Evolutionary conservation across 2,888 invertebrate species (phyloP).

Genomic region (Homarus gammarus): DNA sequence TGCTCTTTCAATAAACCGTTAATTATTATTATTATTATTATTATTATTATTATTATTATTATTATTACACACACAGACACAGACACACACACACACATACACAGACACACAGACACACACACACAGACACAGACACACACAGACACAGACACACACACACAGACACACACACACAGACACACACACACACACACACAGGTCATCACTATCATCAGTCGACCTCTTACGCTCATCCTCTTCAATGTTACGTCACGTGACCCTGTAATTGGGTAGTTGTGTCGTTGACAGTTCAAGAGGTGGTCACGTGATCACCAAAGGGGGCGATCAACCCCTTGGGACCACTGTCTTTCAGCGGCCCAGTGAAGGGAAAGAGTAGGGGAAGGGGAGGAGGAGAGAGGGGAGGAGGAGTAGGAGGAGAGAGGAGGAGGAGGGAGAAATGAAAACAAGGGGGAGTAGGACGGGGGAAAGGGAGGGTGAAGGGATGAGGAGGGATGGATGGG

Average conservation of each 20-base stretch:
- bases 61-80: background rate
- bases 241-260: background rate
- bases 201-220: background rate
- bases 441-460: too few relatives aligned
- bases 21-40: too few relatives aligned
- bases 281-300: background rate
- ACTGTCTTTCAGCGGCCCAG: too few relatives aligned
- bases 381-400: too few relatives aligned
- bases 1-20: too few relatives aligned
- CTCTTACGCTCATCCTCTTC: background rate
- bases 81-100: background rate
- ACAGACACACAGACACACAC: slow-evolving; percentile 2
- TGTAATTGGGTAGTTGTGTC: slow-evolving; percentile 5
- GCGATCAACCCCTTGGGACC: background rate
- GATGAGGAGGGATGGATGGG: too few relatives aligned
- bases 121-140: background rate
- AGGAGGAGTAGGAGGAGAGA: too few relatives aligned
- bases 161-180: background rate
- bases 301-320: background rate
- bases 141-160: background rate
- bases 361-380: too few relatives aligned
- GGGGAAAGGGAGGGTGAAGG: too few relatives aligned
- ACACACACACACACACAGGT: too few relatives aligned
- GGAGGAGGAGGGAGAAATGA: too few relatives aligned
- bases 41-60: too few relatives aligned